Conservation (phyloP, 2,888 invertebrate genomes). For the Tortricodes alternella region DNA sequence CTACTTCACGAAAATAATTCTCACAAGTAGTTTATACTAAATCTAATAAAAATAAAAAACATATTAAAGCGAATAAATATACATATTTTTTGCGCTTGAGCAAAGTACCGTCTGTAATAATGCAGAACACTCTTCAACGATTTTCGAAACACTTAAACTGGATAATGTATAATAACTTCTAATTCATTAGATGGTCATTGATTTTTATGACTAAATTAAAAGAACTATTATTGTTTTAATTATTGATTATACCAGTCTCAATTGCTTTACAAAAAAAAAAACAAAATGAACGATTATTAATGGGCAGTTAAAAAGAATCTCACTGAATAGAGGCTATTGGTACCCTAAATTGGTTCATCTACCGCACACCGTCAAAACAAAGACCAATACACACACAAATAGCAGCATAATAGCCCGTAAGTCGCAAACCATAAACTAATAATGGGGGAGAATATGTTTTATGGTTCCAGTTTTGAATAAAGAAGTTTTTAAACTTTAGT, state of each 20-base stretch:
- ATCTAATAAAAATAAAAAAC: too few species aligned
- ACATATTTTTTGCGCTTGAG: too few species aligned
- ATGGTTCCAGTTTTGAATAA: constrained; percentile 79
- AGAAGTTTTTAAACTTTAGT: constrained; percentile 76
- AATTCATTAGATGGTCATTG: too few species aligned
- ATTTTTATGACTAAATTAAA: too few species aligned
- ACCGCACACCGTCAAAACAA: constrained; percentile 78
- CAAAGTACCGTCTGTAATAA: too few species aligned
- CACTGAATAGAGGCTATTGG: constrained; percentile 58
- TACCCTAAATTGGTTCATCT: constrained; percentile 69
- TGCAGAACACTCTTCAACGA: too few species aligned
- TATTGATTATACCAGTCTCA: neutral
- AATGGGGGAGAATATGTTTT: constrained; percentile 82
- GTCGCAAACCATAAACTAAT: constrained; percentile 80
- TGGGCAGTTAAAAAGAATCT: constrained; percentile 14
- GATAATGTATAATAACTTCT: too few species aligned
- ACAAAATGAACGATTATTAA: constrained; percentile 14
- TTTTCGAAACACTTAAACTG: too few species aligned
- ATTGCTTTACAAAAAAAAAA: constrained; percentile 13
- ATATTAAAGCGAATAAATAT: too few species aligned
- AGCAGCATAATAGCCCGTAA: constrained; percentile 75
- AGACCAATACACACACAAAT: constrained; percentile 73
- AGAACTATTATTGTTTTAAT: neutral
- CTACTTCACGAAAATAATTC: constrained; percentile 45
- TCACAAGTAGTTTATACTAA: neutral